Conservation (phyloP, 2,113 vertebrate species). For the Osmerus eperlanus region DNA sequence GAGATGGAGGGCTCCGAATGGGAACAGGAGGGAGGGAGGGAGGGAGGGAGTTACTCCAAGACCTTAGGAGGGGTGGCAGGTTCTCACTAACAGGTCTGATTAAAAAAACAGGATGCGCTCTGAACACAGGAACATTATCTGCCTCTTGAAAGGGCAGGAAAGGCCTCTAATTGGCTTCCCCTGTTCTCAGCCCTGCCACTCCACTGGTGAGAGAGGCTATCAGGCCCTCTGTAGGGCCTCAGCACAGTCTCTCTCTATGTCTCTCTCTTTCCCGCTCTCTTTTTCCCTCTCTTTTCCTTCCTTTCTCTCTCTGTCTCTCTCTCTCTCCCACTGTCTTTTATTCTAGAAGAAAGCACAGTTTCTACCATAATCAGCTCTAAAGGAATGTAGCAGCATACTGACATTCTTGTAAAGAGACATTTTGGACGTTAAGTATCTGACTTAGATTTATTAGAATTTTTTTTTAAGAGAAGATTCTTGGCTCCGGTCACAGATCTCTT, state of each 20-base stretch:
- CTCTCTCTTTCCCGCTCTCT: conserved; percentile 3
- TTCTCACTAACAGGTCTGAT: conserved; percentile 70
- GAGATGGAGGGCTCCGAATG: conserved; percentile 65
- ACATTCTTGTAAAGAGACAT: conserved; percentile 11
- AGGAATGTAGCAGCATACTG: conserved; percentile 46
- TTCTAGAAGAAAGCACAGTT: conserved; percentile 3
- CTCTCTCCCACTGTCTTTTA: conserved; percentile 11
- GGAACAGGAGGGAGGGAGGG: conserved; percentile 54
- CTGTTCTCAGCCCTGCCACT: conserved; percentile 40
- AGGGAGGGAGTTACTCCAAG: background rate
- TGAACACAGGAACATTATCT: conserved; percentile 73
- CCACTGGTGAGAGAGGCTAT: conserved; percentile 22
- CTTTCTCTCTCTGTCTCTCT: conserved; percentile 11
- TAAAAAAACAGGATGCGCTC: conserved; percentile 75
- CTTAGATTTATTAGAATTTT: conserved; percentile 4
- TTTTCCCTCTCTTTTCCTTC: background rate
- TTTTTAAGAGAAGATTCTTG: conserved; percentile 23
- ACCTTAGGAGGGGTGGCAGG: conserved; percentile 38
- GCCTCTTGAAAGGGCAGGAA: conserved; percentile 65
- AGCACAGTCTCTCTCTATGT: conserved; percentile 1
- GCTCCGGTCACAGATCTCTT: conserved; percentile 20
- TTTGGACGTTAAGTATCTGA: conserved; percentile 14
- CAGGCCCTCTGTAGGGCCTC: background rate
- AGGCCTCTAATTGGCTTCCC: conserved; percentile 62
- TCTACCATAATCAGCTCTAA: conserved; percentile 34